Evolutionary conservation across 37 sponge, comb jelly and placozoan genomes (phyloP), one percentile per base, ranked within the genome.

Genomic region (Chondrosia reniformis): DNA sequence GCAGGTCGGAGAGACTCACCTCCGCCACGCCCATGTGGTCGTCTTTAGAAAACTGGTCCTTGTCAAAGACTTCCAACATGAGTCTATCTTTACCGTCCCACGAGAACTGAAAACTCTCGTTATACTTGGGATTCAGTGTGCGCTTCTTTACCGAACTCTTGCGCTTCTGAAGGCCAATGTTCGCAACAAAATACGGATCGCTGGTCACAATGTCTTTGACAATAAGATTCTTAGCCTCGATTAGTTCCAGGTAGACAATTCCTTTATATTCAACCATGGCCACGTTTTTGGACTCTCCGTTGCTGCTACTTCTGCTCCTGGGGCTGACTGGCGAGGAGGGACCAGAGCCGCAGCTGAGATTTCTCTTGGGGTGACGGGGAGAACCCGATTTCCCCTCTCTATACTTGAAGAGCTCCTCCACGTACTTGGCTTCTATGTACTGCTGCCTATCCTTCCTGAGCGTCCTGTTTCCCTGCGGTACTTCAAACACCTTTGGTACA

Each of bases 261-360:
- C 94, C 90, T 22, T 88, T 77, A 39, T 82, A 93, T 75, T 91
- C 91, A 13, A 91, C 84, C 91, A 91, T 91, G 55, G 78, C 91
- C 1, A 40, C 72, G 43, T 69, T 19, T 3, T 34, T 37, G 15
- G 24, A 43, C 69, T 79, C 27, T 39, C 30, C 22, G 2, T 33
- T 36, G 43, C 72, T 69, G 43, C 72, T 40, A 25, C 72, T 44
- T 24, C 72, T 69, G 43, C 72, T 69, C 0, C 76, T 55, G 21
- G 52, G 54, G 17, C 46, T 58, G 0, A 42, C 46, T 8, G 80
- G 39, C 15, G 55, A 63, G 9, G 6, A n/a, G 12, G 56, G 59
- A 19, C 28, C 19, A 40, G 38, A 28, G 28, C 45, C 33, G 41
- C 72, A 78, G 21, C 81, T 67, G 28, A 59, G 19, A 17, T 45